A percentile compares a stretch with the other conserved stretches of the same genome.
Evolutionary conservation across 2,113 vertebrate species (phyloP).

Genomic region (Podocnemis expansa): DNA sequence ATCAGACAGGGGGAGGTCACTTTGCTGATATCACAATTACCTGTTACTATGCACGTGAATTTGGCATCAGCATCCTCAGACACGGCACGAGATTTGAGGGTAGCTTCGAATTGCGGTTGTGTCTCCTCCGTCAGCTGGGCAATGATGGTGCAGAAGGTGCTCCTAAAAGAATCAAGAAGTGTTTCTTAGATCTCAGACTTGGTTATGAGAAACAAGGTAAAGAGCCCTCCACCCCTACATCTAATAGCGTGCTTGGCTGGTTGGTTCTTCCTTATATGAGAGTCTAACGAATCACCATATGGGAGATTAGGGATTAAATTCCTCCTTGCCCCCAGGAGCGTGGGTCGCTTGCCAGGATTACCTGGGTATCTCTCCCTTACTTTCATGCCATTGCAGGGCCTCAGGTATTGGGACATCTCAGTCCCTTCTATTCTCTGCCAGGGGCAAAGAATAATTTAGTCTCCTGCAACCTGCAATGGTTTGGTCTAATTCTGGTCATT

Average conservation of each 20-base stretch:
- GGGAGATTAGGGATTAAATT: neutral
- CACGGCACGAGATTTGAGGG: slow-evolving; percentile 93
- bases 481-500: neutral
- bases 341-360: neutral
- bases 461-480: neutral
- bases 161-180: slow-evolving; percentile 85
- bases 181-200: slow-evolving; percentile 62
- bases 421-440: neutral
- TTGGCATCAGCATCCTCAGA: slow-evolving; percentile 93
- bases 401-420: neutral
- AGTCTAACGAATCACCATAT: neutral
- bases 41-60: slow-evolving; percentile 95
- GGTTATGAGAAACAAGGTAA: neutral
- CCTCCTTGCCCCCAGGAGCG: too few species aligned
- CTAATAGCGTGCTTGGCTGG: neutral
- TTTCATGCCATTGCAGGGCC: neutral
- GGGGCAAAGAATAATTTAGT: neutral
- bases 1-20: slow-evolving; percentile 21
- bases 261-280: neutral
- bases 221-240: neutral
- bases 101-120: slow-evolving; percentile 93
- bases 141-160: slow-evolving; percentile 96
- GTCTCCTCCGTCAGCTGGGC: slow-evolving; percentile 97
- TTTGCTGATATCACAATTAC: slow-evolving; percentile 73
- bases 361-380: neutral